These are phyloP conservation scores for Dichetophora obliterata DNA, from an alignment of 2,888 invertebrate species.

Conservation along the genomic window DNA sequence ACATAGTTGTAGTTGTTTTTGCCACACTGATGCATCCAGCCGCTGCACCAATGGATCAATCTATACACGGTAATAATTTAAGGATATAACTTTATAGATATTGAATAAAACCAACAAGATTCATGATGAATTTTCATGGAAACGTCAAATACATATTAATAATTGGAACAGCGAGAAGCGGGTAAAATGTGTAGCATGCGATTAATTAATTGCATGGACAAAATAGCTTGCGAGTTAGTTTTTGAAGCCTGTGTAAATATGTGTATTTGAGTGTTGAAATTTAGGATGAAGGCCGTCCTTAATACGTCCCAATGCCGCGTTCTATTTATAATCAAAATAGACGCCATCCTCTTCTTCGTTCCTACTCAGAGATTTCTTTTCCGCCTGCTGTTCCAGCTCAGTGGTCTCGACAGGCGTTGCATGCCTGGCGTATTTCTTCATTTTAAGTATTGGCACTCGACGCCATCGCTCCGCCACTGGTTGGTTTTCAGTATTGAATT, in stretches of 20 bases:
- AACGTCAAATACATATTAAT: too few relatives aligned
- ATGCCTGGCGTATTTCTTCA: conserved; percentile 14
- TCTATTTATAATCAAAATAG: conserved; percentile 43
- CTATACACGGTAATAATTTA: not conserved
- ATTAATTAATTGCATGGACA: not conserved
- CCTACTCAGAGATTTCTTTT: conserved; percentile 20
- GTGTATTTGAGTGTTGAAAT: not conserved
- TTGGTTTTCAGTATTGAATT: not conserved
- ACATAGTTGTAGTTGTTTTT: conserved; percentile 30
- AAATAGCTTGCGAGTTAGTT: not conserved
- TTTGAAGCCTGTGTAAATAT: not conserved
- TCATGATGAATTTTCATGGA: too few relatives aligned
- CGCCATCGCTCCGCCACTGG: conserved; percentile 38
- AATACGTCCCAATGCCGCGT: not conserved
- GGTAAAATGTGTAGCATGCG: not conserved
- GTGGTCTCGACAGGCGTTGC: not conserved
- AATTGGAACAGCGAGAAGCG: conserved; percentile 7
- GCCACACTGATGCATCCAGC: conserved; percentile 46
- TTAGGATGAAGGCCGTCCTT: too few relatives aligned
- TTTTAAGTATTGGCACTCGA: conserved; percentile 35
- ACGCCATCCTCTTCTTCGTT: conserved; percentile 26
- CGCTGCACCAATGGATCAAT: conserved; percentile 40
- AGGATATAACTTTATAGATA: too few relatives aligned
- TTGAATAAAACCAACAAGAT: too few relatives aligned
- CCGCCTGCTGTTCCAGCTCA: not conserved